These are phyloP conservation scores for Cantharis nigra DNA, from an alignment of 2,888 invertebrate species.

Conservation along the genomic window DNA sequence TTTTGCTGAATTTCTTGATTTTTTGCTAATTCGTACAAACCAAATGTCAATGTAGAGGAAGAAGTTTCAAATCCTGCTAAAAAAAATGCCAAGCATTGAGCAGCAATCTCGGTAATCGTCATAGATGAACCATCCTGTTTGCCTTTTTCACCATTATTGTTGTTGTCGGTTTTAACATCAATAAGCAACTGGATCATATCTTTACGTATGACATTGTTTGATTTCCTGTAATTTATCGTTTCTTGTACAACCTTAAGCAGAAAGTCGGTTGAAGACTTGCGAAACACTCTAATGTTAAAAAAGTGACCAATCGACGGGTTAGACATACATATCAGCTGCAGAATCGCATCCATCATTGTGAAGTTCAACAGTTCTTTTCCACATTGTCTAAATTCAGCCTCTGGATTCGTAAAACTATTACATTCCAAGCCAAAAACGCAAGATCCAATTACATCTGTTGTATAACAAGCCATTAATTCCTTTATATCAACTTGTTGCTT, in stretches of 20 bases:
- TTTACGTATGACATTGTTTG: constrained; percentile 37
- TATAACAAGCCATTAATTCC: constrained; percentile 54
- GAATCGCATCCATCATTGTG: constrained; percentile 12
- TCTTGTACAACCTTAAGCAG: constrained; percentile 39
- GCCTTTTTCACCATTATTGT: too few relatives aligned
- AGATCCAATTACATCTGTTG: constrained; percentile 60
- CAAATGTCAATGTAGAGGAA: constrained; percentile 52
- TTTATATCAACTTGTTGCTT: constrained; percentile 51
- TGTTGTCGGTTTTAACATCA: constrained; percentile 29
- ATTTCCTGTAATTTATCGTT: constrained; percentile 40
- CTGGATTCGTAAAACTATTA: constrained; percentile 58
- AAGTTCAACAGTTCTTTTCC: constrained; percentile 13
- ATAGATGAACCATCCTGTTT: constrained; percentile 6
- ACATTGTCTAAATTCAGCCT: constrained; percentile 54
- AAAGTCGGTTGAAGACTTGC: constrained; percentile 37
- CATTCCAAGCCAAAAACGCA: constrained; percentile 63
- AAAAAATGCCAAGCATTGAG: constrained; percentile 56
- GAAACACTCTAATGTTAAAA: constrained; percentile 32
- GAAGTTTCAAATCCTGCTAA: constrained; percentile 59
- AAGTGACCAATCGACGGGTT: constrained; percentile 49
- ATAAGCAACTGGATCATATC: constrained; percentile 52
- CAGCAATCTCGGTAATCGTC: constrained; percentile 41
- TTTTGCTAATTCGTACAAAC: constrained; percentile 59
- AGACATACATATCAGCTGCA: constrained; percentile 45
- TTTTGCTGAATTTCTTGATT: constrained; percentile 55